Evolutionary conservation across 53 echinoderm and acorn worm genomes (phyloP).

Genomic region (Holothuria leucospilota): DNA sequence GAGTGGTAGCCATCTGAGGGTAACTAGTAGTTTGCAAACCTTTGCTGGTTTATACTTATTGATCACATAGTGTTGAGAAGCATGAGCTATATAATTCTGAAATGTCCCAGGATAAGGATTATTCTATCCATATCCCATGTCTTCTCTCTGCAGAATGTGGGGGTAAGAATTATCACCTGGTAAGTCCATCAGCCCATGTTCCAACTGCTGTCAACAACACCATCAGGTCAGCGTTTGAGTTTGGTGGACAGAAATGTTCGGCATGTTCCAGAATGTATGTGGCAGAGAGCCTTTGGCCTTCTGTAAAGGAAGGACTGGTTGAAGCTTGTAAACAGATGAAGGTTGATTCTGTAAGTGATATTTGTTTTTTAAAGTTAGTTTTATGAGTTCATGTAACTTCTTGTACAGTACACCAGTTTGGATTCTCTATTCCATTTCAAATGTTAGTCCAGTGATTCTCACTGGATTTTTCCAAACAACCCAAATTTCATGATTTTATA

Average conservation of each 20-base stretch:
- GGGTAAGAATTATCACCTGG: constrained; percentile 94
- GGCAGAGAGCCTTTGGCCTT: constrained; percentile 84
- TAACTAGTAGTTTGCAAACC: no score
- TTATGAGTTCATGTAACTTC: not conserved
- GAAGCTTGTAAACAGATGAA: constrained; percentile 86
- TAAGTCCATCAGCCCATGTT: constrained; percentile 80
- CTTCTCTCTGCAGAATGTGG: constrained; percentile 71
- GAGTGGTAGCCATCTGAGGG: no score
- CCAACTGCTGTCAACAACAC: constrained; percentile 76
- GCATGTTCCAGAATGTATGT: constrained; percentile 91
- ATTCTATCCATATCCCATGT: no score
- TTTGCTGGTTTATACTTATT: no score
- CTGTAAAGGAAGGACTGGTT: constrained; percentile 81
- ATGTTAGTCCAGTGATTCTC: no score
- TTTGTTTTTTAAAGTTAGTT: no score
- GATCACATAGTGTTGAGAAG: no score
- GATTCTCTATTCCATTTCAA: no score
- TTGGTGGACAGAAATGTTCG: constrained; percentile 94
- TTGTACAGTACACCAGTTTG: not conserved
- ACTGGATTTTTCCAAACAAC: no score
- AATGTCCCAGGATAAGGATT: no score
- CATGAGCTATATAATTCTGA: no score
- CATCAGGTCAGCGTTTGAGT: constrained; percentile 86
- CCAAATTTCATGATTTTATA: no score
- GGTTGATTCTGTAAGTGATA: constrained; percentile 75